Conservation (phyloP, 2,797 vertebrate species). For the Sebastolobus altivelis region DNA sequence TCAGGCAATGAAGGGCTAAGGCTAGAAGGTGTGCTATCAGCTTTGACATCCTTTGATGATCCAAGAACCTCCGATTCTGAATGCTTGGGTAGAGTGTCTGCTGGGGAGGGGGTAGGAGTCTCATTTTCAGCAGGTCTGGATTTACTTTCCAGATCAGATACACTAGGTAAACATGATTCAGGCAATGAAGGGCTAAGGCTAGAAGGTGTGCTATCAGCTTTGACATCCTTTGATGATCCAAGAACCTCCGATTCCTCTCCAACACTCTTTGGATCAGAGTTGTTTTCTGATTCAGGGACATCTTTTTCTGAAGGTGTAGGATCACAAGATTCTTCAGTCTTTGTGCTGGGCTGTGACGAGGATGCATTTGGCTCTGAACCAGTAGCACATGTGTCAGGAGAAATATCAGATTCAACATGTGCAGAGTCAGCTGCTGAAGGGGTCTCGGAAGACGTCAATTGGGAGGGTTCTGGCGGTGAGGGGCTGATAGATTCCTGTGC, state of each 20-base stretch:
- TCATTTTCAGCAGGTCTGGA: conserved; percentile 31
- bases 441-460: neutral
- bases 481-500: conserved; percentile 6
- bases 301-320: conserved; percentile 26
- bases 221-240: conserved; percentile 17
- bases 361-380: conserved; percentile 24
- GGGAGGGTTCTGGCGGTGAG: conserved; percentile 8
- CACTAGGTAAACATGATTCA: conserved; percentile 20
- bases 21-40: conserved; percentile 12
- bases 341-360: conserved; percentile 14
- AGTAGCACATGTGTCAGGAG: conserved; percentile 5
- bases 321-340: conserved; percentile 16
- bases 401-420: conserved; percentile 20
- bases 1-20: neutral
- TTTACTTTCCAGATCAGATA: conserved; percentile 18
- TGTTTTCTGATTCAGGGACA: conserved; percentile 25
- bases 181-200: neutral
- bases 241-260: conserved; percentile 20
- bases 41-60: conserved; percentile 22
- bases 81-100: conserved; percentile 1
- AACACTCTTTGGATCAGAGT: neutral
- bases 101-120: neutral
- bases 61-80: neutral
- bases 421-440: conserved; percentile 13
- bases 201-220: conserved; percentile 18